phyloP scores from a whole-genome alignment of 2,113 vertebrate genomes.

The Sphyrna mokarran region DNA sequence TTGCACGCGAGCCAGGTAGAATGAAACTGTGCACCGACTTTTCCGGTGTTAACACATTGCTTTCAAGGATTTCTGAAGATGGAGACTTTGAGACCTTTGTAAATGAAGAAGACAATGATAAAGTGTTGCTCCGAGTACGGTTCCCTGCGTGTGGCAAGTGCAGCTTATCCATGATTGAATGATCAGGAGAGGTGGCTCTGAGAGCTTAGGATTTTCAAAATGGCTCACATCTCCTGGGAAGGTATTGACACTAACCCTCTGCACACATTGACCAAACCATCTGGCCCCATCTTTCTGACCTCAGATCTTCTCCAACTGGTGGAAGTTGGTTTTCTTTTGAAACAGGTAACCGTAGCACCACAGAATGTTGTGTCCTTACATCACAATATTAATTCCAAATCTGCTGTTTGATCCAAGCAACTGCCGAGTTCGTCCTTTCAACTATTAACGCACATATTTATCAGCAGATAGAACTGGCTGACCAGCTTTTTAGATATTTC shows the following conservation, averaged over 20 bases:
- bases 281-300: background rate
- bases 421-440: background rate
- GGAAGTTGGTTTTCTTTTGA: background rate
- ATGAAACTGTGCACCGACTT: background rate
- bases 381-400: constrained; percentile 17
- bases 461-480: background rate
- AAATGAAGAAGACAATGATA: too few species aligned
- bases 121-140: background rate
- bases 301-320: background rate
- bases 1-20: background rate
- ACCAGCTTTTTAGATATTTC: background rate
- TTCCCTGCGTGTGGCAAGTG: background rate
- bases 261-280: background rate
- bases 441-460: too few species aligned
- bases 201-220: background rate
- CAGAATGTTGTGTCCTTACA: background rate
- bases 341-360: background rate
- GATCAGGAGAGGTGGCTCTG: background rate
- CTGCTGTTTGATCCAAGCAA: background rate
- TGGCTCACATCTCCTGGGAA: too few species aligned
- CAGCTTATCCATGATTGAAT: background rate
- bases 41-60: too few species aligned
- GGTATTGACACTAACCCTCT: background rate
- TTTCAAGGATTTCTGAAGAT: background rate
- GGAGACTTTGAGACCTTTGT: too few species aligned